phyloP scores from a whole-genome alignment of 2,113 vertebrate species.

The Cyphomyrus discorhynchus region DNA sequence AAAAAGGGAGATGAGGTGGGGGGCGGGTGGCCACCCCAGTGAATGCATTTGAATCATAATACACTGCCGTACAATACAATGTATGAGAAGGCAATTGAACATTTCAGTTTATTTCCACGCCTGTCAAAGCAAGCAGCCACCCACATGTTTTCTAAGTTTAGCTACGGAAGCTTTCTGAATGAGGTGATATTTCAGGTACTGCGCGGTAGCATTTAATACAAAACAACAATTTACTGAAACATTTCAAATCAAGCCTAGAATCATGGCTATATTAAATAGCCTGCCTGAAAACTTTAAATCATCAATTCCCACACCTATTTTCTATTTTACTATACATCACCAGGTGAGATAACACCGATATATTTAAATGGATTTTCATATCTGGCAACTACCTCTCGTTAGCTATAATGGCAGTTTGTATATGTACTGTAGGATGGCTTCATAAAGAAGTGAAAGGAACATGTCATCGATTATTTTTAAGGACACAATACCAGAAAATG shows the following conservation, averaged over 20 bases:
- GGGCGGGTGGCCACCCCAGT: not conserved
- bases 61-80: not conserved
- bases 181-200: constrained; percentile 48
- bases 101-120: not conserved
- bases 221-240: constrained; percentile 39
- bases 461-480: not conserved
- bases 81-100: not conserved
- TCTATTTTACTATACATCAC: constrained; percentile 29
- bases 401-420: not conserved
- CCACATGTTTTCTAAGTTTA: constrained; percentile 15
- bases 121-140: not conserved
- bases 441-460: not conserved
- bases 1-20: not conserved
- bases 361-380: constrained; percentile 25
- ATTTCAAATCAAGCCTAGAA: constrained; percentile 41
- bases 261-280: constrained; percentile 35
- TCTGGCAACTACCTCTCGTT: constrained; percentile 35
- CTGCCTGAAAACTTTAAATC: constrained; percentile 13
- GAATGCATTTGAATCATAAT: not conserved
- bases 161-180: constrained; percentile 24
- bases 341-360: constrained; percentile 40
- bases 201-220: constrained; percentile 30
- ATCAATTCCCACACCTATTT: not conserved
- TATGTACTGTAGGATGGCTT: not conserved
- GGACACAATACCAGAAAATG: not conserved